These are phyloP conservation scores for Rhinella marina DNA, from an alignment of 2,797 vertebrate species.

Conservation along the genomic window DNA sequence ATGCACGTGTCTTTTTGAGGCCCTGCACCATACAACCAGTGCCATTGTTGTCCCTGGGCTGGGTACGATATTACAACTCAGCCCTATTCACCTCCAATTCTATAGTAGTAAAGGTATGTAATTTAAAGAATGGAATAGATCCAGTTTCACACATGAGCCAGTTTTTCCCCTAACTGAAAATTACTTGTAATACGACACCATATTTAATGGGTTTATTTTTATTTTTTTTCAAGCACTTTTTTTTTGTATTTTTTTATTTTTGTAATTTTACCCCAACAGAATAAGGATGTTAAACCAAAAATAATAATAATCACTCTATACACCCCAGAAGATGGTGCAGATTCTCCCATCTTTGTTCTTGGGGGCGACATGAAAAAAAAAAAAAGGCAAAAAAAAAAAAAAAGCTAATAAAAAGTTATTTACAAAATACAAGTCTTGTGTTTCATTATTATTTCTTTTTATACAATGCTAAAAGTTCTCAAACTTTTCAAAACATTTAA, in stretches of 20 bases:
- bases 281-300: slow-evolving; percentile 54
- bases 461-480: slow-evolving; percentile 88
- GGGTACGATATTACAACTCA: too few species aligned
- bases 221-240: slow-evolving; percentile 41
- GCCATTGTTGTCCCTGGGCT: too few species aligned
- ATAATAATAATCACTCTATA: slow-evolving; percentile 32
- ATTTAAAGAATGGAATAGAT: too few species aligned
- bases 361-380: not conserved
- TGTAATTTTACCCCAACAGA: slow-evolving; percentile 44
- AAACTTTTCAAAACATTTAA: slow-evolving; percentile 79
- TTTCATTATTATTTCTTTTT: slow-evolving; percentile 67
- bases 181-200: slow-evolving; percentile 19
- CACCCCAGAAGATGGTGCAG: slow-evolving; percentile 37
- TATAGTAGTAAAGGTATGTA: too few species aligned
- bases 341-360: slow-evolving; percentile 11
- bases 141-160: not conserved
- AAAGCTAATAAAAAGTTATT: slow-evolving; percentile 56
- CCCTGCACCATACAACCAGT: too few species aligned
- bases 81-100: too few species aligned
- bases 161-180: not conserved
- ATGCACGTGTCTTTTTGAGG: too few species aligned
- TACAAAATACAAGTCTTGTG: slow-evolving; percentile 52
- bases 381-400: not conserved
- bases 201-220: slow-evolving; percentile 57
- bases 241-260: slow-evolving; percentile 3